A percentile compares a stretch with the other conserved stretches of the same genome.
Evolutionary conservation across 2,113 vertebrate species (phyloP).

Genomic region (Pseudolaguvia tuberculata): DNA sequence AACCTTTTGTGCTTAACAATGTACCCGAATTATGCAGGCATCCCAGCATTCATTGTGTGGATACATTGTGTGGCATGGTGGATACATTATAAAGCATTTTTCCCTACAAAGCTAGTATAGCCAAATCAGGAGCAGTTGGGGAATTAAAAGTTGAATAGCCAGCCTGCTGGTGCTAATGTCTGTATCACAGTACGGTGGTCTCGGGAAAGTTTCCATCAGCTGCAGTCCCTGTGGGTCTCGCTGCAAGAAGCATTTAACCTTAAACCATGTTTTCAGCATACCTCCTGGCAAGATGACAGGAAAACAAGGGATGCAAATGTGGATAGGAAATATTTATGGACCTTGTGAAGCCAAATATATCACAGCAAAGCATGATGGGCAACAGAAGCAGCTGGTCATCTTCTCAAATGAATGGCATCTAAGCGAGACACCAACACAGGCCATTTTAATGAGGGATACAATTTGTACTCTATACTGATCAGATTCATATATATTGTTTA

Average conservation of each 20-base stretch:
- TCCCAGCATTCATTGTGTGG: background rate
- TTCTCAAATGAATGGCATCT: slow-evolving; percentile 15
- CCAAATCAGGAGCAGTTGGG: background rate
- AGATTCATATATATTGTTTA: background rate
- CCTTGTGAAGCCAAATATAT: slow-evolving; percentile 39
- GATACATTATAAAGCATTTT: background rate
- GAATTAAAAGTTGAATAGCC: background rate
- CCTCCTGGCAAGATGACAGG: slow-evolving; percentile 41
- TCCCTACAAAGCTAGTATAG: background rate
- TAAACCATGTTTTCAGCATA: slow-evolving; percentile 25
- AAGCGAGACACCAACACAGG: background rate
- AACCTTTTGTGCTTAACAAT: background rate
- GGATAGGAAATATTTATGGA: slow-evolving; percentile 25
- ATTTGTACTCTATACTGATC: background rate
- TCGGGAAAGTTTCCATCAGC: slow-evolving; percentile 35
- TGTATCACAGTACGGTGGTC: slow-evolving; percentile 7
- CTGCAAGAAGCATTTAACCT: slow-evolving; percentile 21
- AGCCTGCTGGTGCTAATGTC: slow-evolving; percentile 19
- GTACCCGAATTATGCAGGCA: background rate
- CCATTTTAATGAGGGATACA: background rate
- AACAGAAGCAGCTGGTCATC: slow-evolving; percentile 7
- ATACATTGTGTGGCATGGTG: background rate
- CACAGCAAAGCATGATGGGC: slow-evolving; percentile 20
- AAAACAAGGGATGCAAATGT: slow-evolving; percentile 39
- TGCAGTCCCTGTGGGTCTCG: slow-evolving; percentile 17